Conservation (phyloP, 2,888 invertebrate species). For the Apotomis capreana region DNA sequence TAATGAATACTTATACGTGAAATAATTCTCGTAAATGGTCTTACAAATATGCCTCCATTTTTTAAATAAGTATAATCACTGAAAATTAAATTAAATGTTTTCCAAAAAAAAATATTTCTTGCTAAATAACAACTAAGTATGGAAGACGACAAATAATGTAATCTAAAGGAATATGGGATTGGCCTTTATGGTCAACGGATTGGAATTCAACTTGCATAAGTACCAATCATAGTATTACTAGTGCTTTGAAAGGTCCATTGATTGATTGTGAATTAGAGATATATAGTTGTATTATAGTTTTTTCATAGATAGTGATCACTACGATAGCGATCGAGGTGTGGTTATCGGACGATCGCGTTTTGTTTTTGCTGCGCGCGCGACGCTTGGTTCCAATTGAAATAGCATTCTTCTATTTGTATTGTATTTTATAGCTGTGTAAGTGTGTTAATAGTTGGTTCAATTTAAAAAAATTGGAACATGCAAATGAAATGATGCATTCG, state of each 20-base stretch:
- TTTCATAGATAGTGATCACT: constrained; percentile 4
- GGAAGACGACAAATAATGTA: no score
- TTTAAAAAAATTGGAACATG: neutral
- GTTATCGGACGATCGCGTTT: constrained; percentile 16
- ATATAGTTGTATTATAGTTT: neutral
- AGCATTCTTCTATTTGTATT: neutral
- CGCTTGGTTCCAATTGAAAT: constrained; percentile 3
- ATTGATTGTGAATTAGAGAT: constrained; percentile 18
- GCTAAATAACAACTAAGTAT: no score
- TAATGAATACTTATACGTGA: no score
- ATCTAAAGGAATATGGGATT: no score
- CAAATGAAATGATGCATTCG: no score
- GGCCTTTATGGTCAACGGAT: no score
- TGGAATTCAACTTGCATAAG: no score
- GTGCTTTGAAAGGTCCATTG: neutral
- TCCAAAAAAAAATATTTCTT: no score
- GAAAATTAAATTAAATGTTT: no score
- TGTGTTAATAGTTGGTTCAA: neutral
- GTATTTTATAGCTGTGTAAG: neutral
- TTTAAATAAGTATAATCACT: no score
- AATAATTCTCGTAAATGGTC: no score
- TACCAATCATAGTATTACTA: neutral
- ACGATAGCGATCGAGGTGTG: constrained; percentile 8
- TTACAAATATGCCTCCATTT: no score
- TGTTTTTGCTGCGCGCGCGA: constrained; percentile 20